phyloP scores from a whole-genome alignment of 2,797 vertebrate genomes.

The Scleropages formosus region DNA sequence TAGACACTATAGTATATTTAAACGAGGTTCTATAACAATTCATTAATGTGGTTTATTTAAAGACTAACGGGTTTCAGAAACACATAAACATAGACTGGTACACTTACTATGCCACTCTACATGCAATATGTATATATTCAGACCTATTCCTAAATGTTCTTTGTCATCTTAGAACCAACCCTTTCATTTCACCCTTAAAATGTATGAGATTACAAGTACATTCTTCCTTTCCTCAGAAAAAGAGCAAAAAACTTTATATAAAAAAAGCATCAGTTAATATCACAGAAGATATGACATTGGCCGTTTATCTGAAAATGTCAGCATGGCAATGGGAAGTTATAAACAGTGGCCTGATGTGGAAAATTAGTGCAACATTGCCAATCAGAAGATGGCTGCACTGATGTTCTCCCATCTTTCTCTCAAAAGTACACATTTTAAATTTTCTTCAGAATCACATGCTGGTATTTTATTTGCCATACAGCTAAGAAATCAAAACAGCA shows the following conservation, averaged over 20 bases:
- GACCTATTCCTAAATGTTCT: background rate
- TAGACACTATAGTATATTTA: too few species aligned
- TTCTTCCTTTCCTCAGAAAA: constrained; percentile 7
- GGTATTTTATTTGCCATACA: background rate
- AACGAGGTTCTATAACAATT: too few species aligned
- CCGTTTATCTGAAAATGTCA: constrained; percentile 40
- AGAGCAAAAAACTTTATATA: constrained; percentile 10
- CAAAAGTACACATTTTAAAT: constrained; percentile 5
- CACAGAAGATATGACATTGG: constrained; percentile 35
- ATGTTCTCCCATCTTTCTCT: constrained; percentile 24
- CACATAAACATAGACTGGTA: too few species aligned
- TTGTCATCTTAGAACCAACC: background rate
- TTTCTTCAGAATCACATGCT: background rate
- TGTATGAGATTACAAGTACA: constrained; percentile 6
- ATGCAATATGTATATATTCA: too few species aligned
- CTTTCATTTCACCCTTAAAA: background rate
- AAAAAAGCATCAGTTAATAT: constrained; percentile 32
- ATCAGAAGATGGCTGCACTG: background rate
- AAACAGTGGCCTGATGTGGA: constrained; percentile 10
- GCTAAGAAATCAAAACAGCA: background rate
- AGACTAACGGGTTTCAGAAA: too few species aligned
- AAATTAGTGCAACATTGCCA: background rate
- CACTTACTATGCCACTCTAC: too few species aligned
- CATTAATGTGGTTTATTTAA: too few species aligned
- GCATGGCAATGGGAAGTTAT: constrained; percentile 36